Evolutionary conservation across 2,113 vertebrate species (phyloP).

Genomic region (Callorhinus ursinus): DNA sequence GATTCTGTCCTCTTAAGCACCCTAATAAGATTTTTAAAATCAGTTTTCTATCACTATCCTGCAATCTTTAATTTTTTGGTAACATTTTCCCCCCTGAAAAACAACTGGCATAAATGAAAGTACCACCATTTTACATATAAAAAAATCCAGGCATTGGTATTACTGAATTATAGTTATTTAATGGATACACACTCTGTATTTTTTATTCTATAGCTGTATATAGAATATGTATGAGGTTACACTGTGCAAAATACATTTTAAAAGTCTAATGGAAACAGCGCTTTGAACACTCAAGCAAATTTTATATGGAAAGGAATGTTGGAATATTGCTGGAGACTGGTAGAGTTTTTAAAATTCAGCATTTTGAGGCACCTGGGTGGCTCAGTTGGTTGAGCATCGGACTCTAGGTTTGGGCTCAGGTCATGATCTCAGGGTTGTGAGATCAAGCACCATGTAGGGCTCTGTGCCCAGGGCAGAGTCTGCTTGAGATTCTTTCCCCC

Average conservation of each 20-base stretch:
- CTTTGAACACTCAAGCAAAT: not conserved
- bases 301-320: not conserved
- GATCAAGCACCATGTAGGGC: not conserved
- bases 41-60: not conserved
- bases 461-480: not conserved
- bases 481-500: not conserved
- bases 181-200: not conserved
- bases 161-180: not conserved
- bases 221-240: not conserved
- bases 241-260: not conserved
- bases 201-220: not conserved
- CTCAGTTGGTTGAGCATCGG: not conserved
- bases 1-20: not conserved
- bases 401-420: not conserved
- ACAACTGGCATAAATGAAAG: not conserved
- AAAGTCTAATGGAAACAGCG: not conserved
- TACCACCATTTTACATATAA: not conserved
- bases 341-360: not conserved
- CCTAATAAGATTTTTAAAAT: not conserved
- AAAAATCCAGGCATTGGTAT: not conserved
- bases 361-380: not conserved
- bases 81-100: not conserved
- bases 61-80: not conserved
- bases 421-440: not conserved
- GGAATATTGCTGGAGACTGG: not conserved